Percentiles rank a stretch among this genome's conserved stretches.
phyloP scores from a whole-genome alignment of 2,113 vertebrate species.

The Dromaius novaehollandiae region DNA sequence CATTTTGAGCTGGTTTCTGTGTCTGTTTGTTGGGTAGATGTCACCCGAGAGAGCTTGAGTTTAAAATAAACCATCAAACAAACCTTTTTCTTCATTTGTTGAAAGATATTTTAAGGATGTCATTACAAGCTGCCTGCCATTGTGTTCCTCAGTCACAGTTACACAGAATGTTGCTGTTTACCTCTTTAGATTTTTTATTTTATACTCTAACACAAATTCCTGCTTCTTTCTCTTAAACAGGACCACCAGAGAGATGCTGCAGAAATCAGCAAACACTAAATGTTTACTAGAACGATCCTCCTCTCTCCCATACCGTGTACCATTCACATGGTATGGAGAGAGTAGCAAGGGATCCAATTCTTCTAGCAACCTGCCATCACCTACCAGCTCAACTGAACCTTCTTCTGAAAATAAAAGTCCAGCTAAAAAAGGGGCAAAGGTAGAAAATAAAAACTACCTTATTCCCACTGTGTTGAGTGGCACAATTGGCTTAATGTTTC shows the following conservation, averaged over 20 bases:
- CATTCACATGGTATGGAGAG: conserved; percentile 75
- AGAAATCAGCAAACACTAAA: conserved; percentile 60
- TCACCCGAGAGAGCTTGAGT: neutral
- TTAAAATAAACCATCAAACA: neutral
- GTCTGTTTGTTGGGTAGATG: neutral
- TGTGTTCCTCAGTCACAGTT: neutral
- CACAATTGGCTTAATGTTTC: conserved; percentile 67
- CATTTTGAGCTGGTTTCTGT: neutral
- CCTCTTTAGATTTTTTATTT: neutral
- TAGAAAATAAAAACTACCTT: conserved; percentile 76
- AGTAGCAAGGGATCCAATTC: conserved; percentile 75
- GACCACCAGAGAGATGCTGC: conserved; percentile 70
- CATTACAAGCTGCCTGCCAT: neutral
- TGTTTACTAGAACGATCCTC: conserved; percentile 55
- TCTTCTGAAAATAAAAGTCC: conserved; percentile 85
- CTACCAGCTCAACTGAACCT: conserved; percentile 81
- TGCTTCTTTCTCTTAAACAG: conserved; percentile 65
- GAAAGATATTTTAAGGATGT: neutral
- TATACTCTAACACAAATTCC: conserved; percentile 36
- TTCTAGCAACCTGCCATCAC: conserved; percentile 75
- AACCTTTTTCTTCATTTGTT: neutral
- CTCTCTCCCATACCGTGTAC: conserved; percentile 69
- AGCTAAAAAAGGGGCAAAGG: conserved; percentile 87
- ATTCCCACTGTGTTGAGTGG: conserved; percentile 61
- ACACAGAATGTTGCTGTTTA: neutral